Conservation (phyloP, 1,140 invertebrate genomes). For the Drosophila bocki region DNA sequence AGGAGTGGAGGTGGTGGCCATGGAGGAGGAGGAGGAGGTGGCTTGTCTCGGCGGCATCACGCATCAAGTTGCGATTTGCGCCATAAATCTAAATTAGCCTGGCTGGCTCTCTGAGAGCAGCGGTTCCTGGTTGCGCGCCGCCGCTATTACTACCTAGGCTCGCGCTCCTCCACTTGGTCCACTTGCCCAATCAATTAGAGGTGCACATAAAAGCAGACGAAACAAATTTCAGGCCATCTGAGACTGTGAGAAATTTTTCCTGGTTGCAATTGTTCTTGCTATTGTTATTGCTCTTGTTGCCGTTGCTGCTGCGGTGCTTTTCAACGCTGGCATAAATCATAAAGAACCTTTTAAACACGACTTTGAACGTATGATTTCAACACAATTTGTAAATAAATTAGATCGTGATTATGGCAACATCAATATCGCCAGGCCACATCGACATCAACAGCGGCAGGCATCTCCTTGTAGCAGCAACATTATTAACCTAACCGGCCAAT, state of each 20-base stretch:
- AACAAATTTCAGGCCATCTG: constrained; percentile 46
- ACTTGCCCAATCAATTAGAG: constrained; percentile 68
- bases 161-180: constrained; percentile 35
- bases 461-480: constrained; percentile 64
- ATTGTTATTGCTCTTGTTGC: constrained; percentile 22
- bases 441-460: constrained; percentile 24
- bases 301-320: constrained; percentile 47
- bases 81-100: constrained; percentile 82
- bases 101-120: constrained; percentile 38
- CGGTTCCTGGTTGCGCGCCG: constrained; percentile 50
- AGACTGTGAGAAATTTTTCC: constrained; percentile 72
- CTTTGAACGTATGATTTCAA: constrained; percentile 82
- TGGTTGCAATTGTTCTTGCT: constrained; percentile 45
- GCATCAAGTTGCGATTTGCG: constrained; percentile 70
- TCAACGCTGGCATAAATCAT: constrained; percentile 79
- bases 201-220: constrained; percentile 43
- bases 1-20: constrained; percentile 43
- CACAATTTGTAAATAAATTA: constrained; percentile 84
- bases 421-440: constrained; percentile 72
- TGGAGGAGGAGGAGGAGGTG: constrained; percentile 13
- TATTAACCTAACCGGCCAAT: constrained; percentile 74
- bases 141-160: constrained; percentile 9
- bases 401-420: constrained; percentile 83
- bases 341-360: constrained; percentile 79
- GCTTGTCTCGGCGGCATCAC: constrained; percentile 61